These are phyloP conservation scores for Rhingia rostrata DNA, from an alignment of 2,888 invertebrate species.

Conservation along the genomic window DNA sequence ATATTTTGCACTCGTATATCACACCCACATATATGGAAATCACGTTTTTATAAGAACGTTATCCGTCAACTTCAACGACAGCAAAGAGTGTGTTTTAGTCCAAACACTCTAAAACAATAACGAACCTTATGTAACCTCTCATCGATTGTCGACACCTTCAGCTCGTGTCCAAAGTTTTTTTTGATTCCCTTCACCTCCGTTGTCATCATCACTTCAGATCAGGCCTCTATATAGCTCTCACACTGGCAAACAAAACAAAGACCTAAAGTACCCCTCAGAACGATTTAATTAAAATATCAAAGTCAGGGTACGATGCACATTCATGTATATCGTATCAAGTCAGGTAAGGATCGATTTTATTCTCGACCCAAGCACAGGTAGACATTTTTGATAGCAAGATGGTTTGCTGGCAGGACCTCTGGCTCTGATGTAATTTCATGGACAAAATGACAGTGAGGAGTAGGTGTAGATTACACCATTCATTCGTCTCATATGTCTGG, in stretches of 20 bases:
- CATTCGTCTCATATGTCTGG: slow-evolving; percentile 64
- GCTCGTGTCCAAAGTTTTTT: slow-evolving; percentile 46
- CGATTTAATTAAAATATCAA: slow-evolving; percentile 72
- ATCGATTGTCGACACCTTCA: slow-evolving; percentile 20
- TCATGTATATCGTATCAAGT: slow-evolving; percentile 4
- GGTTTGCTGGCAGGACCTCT: slow-evolving; percentile 2
- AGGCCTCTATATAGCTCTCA: not conserved
- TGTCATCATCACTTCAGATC: slow-evolving; percentile 28
- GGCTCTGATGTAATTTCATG: slow-evolving; percentile 69
- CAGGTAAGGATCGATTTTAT: slow-evolving; percentile 49
- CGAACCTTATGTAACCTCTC: slow-evolving; percentile 17
- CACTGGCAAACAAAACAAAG: not conserved
- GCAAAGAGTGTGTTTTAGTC: no score
- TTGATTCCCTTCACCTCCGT: slow-evolving; percentile 32
- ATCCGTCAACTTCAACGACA: no score
- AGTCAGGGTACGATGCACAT: slow-evolving; percentile 3
- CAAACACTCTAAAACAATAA: not conserved
- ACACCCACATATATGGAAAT: no score
- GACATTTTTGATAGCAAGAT: slow-evolving; percentile 22
- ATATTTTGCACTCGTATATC: no score
- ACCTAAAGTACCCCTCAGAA: slow-evolving; percentile 9
- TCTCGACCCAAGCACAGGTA: slow-evolving; percentile 49
- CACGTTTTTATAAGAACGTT: no score
- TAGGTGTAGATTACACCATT: slow-evolving; percentile 72
- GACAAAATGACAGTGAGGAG: slow-evolving; percentile 65